A percentile compares a stretch with the other conserved stretches of the same genome.
Conservation (phyloP, 2,888 invertebrate species). For the Zygogramma bicolorata region DNA sequence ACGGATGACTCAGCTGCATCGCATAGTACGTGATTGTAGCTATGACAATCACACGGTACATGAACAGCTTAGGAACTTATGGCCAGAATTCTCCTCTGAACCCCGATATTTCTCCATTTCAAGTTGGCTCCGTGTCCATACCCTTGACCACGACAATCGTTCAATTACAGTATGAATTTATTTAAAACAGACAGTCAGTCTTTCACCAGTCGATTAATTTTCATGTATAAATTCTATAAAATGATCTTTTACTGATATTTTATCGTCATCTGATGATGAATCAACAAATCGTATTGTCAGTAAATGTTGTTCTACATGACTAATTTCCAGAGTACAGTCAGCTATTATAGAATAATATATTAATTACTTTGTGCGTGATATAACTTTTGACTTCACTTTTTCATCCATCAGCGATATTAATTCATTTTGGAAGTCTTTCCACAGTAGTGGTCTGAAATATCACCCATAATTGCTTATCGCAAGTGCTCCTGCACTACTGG, state of each 20-base stretch:
- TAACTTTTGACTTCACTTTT: background rate
- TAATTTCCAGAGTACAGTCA: slow-evolving; percentile 19
- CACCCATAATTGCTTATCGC: background rate
- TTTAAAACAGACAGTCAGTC: slow-evolving; percentile 17
- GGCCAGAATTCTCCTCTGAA: too few species aligned
- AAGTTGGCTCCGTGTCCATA: slow-evolving; percentile 47
- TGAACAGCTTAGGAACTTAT: too few species aligned
- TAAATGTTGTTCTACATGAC: slow-evolving; percentile 36
- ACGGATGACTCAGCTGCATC: slow-evolving; percentile 50
- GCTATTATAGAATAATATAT: slow-evolving; percentile 4
- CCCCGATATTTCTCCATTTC: background rate
- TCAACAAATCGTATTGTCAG: slow-evolving; percentile 14
- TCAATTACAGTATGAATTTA: slow-evolving; percentile 28
- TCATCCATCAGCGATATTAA: background rate
- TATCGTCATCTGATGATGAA: background rate
- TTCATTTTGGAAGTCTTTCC: slow-evolving; percentile 19
- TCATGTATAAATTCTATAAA: slow-evolving; percentile 33
- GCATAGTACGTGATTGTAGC: too few species aligned
- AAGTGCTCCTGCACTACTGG: slow-evolving; percentile 12
- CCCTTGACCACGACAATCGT: slow-evolving; percentile 41
- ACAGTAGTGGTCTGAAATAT: slow-evolving; percentile 24
- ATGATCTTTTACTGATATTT: slow-evolving; percentile 22
- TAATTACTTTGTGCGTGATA: background rate
- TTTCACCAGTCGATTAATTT: slow-evolving; percentile 23
- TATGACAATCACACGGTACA: too few species aligned